Evolutionary conservation across 2,113 vertebrate species (phyloP), one percentile per base, ranked within the genome.

Genomic region (Mus pahari): DNA sequence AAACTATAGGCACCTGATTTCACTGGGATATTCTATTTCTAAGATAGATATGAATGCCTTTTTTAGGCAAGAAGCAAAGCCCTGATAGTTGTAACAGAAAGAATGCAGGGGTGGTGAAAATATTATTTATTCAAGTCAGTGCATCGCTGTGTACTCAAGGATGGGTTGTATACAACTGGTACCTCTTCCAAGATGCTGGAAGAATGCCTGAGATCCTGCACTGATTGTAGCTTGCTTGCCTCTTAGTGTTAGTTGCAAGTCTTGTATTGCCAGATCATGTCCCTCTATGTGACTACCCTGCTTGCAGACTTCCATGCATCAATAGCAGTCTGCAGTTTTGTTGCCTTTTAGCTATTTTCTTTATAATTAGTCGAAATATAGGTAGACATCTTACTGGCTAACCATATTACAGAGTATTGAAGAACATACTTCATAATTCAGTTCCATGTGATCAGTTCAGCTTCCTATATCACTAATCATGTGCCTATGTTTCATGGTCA

Each of bases 111-210:
- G 24, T 53, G 6, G 14, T 84, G 16, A 5, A 53, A 22, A 79
- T 50, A 66, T 48, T 88, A 64, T 55, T 71, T 39, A 94, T 87
- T 84, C 58, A 83, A 99, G 99, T 98, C 98, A 81, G 98, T 99
- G 98, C 98, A 99, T 91, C 99, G 98, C 96, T 98, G 98, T 36
- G 99, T 99, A 92, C 98, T 99, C 96, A 98, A 99, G 97, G 98
- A 99, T 58, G 20, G 5, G 17, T 11, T 82, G 53, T 82, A 33
- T 82, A n/a, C 36, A 58, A 53, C 36, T 26, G 20, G 36, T 39
- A 26, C 39, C n/a, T 82, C 20, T 58, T 22, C 10, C 3, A 24
- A 81, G 53, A 81, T 81, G 50, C 78, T 81, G 33, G 78, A 81
- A n/a, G 36, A 39, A 22, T 79, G 99, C 39, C 99, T 99, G 11